Evolutionary conservation across 2,797 vertebrate species (phyloP), one percentile per base, ranked within the genome.

Genomic region (Neoniphon sammara): DNA sequence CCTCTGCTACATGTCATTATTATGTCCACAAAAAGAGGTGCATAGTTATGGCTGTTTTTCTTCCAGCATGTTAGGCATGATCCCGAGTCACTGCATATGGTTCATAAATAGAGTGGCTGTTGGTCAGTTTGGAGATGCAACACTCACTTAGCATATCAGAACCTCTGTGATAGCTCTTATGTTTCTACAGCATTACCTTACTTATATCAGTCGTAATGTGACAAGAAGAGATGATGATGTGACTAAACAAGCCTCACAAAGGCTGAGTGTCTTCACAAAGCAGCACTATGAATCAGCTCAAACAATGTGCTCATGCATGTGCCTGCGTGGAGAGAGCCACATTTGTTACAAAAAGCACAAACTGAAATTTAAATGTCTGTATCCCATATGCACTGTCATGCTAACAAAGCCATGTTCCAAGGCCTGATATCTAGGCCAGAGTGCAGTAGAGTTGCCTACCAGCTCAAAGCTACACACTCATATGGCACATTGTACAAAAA

Each of bases 391-490:
- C 30, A 23, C 23, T 71, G 55, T 68, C 66, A 54, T 58, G 76
- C 23, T 68, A 60, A 74, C 65, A 70, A 70, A 60, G 59, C 65
- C 65, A 66, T 52, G 52, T 52, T 63, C 57, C 60, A 70, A 73
- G 79, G 70, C 68, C 61, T 57, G 66, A 85, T 14, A 18, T 25
- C 54, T 52, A 73, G 68, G 80, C 77, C 86, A 77, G 58, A n/a
- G 63, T 61, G 58, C 30, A 46, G 34, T 69, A 75, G 74, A 66
- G 69, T 65, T 52, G 66, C 58, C 71, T 63, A 58, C 75, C 66
- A 82, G 70, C 80, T 67, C 63, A 66, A 67, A 64, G 53, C 58
- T 71, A 63, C 67, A 70, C 42, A 73, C 62, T 81, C 74, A 66
- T 77, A 69, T 78, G 75, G 66, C 79, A 66, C 66, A 66, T 31